Conservation (phyloP, 2,888 invertebrate genomes). For the Mamestra brassicae region DNA sequence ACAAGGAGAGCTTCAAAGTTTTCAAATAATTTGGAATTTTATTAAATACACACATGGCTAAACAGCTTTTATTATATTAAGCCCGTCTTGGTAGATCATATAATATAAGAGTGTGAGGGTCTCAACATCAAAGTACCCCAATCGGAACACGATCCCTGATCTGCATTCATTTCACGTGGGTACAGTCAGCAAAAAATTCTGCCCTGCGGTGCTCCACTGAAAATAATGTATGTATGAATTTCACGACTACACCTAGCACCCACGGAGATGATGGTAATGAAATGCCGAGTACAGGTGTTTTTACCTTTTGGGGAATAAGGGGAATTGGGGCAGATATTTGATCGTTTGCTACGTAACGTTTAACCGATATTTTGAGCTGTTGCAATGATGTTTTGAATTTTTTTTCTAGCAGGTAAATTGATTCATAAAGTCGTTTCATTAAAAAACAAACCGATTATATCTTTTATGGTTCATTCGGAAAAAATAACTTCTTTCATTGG, state of each 20-base stretch:
- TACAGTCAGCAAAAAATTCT: constrained; percentile 75
- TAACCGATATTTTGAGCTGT: not conserved
- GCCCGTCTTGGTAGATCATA: too few relatives aligned
- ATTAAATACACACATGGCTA: too few relatives aligned
- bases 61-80: too few relatives aligned
- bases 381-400: too few relatives aligned
- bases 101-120: too few relatives aligned
- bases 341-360: not conserved
- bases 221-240: constrained; percentile 63
- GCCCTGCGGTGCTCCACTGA: constrained; percentile 44
- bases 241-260: constrained; percentile 42
- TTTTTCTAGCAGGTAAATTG: too few relatives aligned
- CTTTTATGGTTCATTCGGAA: too few relatives aligned
- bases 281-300: constrained; percentile 30
- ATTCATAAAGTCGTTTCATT: too few relatives aligned
- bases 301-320: constrained; percentile 3
- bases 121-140: constrained; percentile 30
- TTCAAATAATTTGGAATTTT: too few relatives aligned
- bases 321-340: not conserved
- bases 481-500: too few relatives aligned
- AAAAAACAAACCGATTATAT: too few relatives aligned
- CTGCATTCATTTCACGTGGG: constrained; percentile 73
- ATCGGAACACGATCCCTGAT: constrained; percentile 62
- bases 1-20: too few relatives aligned
- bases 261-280: constrained; percentile 23